A percentile compares a stretch with the other conserved stretches of the same genome.
These are phyloP conservation scores for Phacellophora camtschatica DNA, from an alignment of 30 jellyfish, hydroid and myxozoan genomes.

Conservation along the genomic window DNA sequence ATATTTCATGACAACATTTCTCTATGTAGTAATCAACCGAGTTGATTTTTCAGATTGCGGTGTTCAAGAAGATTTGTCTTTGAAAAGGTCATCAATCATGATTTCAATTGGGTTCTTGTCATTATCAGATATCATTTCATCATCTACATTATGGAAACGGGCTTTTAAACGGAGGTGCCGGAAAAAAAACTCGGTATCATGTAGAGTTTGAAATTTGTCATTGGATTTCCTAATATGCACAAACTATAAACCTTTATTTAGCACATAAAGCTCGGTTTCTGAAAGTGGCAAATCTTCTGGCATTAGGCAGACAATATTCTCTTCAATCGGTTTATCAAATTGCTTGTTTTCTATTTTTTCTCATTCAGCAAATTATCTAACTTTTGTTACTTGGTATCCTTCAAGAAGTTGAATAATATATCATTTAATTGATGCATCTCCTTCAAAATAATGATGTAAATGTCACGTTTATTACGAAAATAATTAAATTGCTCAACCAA, in stretches of 20 bases:
- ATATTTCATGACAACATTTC: not conserved
- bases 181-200: not conserved
- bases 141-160: not conserved
- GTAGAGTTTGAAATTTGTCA: not conserved
- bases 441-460: not conserved
- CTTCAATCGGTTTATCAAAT: not conserved
- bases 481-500: not conserved
- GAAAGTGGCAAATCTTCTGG: conserved; percentile 6
- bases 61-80: not conserved
- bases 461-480: not conserved
- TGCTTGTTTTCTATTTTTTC: not conserved
- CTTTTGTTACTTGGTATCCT: not conserved
- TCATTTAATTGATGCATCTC: not conserved
- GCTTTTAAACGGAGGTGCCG: conserved; percentile 1
- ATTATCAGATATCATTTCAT: not conserved
- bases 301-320: not conserved
- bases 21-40: not conserved
- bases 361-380: not conserved
- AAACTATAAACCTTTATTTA: not conserved
- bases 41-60: not conserved
- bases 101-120: not conserved
- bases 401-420: not conserved
- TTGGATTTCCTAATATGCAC: not conserved
- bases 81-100: not conserved
- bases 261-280: not conserved